Percentiles rank a stretch among this genome's conserved stretches.
Conservation (phyloP, 2,888 invertebrate species). For the Agonopterix arenella region DNA sequence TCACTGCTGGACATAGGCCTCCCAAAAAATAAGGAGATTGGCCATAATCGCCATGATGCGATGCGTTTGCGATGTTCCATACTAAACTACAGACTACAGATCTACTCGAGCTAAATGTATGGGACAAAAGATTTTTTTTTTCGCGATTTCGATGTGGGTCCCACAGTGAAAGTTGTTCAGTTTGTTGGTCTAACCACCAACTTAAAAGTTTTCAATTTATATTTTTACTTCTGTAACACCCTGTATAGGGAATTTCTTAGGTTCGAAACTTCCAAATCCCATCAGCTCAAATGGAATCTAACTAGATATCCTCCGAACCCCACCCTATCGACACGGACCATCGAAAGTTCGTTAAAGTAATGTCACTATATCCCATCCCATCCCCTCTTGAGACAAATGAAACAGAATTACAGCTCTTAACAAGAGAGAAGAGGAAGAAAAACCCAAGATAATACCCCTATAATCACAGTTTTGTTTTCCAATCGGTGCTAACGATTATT, state of each 20-base stretch:
- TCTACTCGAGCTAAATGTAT: too few relatives aligned
- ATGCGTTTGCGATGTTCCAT: too few relatives aligned
- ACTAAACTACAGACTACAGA: too few relatives aligned
- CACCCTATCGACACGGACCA: constrained; percentile 50
- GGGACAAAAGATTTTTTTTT: too few relatives aligned
- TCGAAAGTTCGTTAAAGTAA: constrained; percentile 76
- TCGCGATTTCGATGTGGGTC: too few relatives aligned
- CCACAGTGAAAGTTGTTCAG: too few relatives aligned
- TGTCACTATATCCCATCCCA: constrained; percentile 66
- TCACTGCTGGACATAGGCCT: too few relatives aligned
- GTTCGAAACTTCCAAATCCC: constrained; percentile 21
- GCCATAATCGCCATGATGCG: too few relatives aligned
- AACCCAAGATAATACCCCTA: constrained; percentile 65
- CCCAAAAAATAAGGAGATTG: too few relatives aligned
- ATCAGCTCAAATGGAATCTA: constrained; percentile 8
- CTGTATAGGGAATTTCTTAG: constrained; percentile 5
- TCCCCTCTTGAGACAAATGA: constrained; percentile 55
- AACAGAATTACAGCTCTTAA: constrained; percentile 30
- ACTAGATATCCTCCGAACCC: constrained; percentile 24
- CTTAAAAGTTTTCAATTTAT: too few relatives aligned
- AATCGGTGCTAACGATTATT: constrained; percentile 81
- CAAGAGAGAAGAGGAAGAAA: constrained; percentile 37
- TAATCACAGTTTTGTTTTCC: constrained; percentile 84
- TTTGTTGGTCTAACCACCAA: too few relatives aligned
- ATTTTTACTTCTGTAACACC: too few relatives aligned